Percentiles rank a stretch among this genome's conserved stretches.
phyloP scores from a whole-genome alignment of 2,797 vertebrate species.

The Thripadectes ignobilis region DNA sequence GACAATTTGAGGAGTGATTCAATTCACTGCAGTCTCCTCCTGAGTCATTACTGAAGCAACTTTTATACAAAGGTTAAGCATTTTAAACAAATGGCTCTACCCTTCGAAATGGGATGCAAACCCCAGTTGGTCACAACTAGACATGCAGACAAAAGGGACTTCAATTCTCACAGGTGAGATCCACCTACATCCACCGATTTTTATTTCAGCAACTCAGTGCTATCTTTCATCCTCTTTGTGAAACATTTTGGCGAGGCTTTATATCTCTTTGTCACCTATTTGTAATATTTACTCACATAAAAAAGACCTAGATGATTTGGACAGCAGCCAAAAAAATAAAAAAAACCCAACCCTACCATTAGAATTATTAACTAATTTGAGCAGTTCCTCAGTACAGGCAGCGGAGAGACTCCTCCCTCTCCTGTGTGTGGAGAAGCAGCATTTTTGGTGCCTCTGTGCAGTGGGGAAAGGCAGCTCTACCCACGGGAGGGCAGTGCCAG shows the following conservation, averaged over 20 bases:
- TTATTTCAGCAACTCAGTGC: not conserved
- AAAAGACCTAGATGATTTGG: not conserved
- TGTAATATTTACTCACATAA: not conserved
- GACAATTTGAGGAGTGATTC: not conserved
- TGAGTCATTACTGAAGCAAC: not conserved
- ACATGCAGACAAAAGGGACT: not conserved
- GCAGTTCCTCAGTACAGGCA: not conserved
- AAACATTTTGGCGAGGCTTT: not conserved
- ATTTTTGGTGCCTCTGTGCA: not conserved
- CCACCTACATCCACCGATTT: not conserved
- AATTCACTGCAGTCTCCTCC: not conserved
- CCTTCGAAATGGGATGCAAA: not conserved
- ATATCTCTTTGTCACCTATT: not conserved
- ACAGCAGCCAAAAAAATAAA: not conserved
- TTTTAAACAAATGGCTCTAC: not conserved
- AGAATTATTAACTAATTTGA: not conserved
- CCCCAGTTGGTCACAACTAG: not conserved
- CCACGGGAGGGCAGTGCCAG: not conserved
- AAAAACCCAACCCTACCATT: not conserved
- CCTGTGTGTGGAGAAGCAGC: accelerated
- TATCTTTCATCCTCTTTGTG: not conserved
- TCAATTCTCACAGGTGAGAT: not conserved
- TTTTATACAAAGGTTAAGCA: not conserved
- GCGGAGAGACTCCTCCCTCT: not conserved
- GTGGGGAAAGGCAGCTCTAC: not conserved